Evolutionary conservation across 2,888 invertebrate genomes (phyloP), one percentile per base, ranked within the genome.

Genomic region (Tiliacea aurago): DNA sequence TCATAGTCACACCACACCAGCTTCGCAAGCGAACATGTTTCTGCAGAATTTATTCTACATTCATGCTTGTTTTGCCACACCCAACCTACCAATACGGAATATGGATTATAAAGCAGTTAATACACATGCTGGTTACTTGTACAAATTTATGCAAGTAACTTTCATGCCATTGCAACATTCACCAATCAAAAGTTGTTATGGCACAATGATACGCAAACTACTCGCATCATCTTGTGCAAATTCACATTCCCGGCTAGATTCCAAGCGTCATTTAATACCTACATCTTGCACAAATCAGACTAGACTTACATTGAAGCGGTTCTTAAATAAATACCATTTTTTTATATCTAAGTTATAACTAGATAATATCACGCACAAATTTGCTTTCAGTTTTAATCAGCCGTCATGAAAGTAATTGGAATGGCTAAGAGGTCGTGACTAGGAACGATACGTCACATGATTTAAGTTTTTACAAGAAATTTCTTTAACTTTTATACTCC

Each of bases 291-390:
- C 90, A 91, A 91, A 87, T 91, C 91, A 90, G 93, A 94, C 94
- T 94, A 95, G 94, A 93, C 85, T 90, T 87, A 87, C 59, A 86
- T 88, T 89, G 88, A 94, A 94, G 92, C 91, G 70, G 78, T 78
- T 84, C 89, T 91, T 93, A 92, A 90, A 90, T 88, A 90, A 90
- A 89, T 88, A 88, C 76, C 84, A 84, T 88, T 82, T 89, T 37
- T 83, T 87, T 89, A 89, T 90, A 87, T 85, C 84, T 88, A 90
- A 78, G 89, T 93, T 93, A 94, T 81, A 92, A 82, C 86, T 86
- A 86, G 76, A 76, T 95, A 95, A 95, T 95, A 95, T 95, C 95
- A 95, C 94, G 92, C 91, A 90, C 90, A 86, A 91, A 90, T 87
- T 90, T 90, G 83, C 88, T 89, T 89, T 86, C 81, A 83, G 78